Base-by-base conservation (phyloP, 2,113 vertebrate genomes). In the Plecturocebus donacophilus region DNA sequence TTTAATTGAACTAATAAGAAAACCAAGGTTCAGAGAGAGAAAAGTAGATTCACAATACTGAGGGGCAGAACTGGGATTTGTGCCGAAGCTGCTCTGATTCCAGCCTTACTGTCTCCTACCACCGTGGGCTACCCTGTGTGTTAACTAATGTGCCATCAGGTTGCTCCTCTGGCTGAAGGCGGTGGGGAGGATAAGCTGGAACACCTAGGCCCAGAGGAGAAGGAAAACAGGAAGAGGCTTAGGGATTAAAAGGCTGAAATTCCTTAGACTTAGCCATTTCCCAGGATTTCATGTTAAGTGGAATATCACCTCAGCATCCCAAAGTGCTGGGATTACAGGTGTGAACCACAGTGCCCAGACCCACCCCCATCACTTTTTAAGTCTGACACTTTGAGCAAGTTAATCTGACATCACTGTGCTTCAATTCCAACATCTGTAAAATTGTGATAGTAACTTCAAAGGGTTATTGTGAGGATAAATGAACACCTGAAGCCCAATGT, bases 391-490 rank as follows among this genome's bases (percentile, higher is more conserved):
- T 19, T 38, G 56, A 82, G 12, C 10, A 83, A 82, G 70, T 73
- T 56, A 58, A 12, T 52, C 23, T 75, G 89, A 80, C 14, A 76
- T 77, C 54, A 58, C 49, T 84, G 35, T 70, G 38, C 7, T 76
- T 87, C 42, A 61, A 76, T 93, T 83, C 90, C 38, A 90, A 49
- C 38, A 71, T 45, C 35, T 76, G 42, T 75, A 83, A 91, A 95
- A 61, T 3, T 56, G 70, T 38, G 32, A 80, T 1, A 75, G 68
- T 73, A 87, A 87, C 16, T 52, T 70, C 30, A 70, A 86, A 92
- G 77, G 9, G 19, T 42, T 90, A 14, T 42, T 75, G 11, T 47
- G 66, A 35, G 58, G 68, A 80, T 75, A 76, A 87, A 52, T 1
- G 49, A 75, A 71, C 21, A 84, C 35, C 42, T 66, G 38, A 87